Conservation (phyloP, 2,113 vertebrate genomes). For the Chloropsis hardwickii region DNA sequence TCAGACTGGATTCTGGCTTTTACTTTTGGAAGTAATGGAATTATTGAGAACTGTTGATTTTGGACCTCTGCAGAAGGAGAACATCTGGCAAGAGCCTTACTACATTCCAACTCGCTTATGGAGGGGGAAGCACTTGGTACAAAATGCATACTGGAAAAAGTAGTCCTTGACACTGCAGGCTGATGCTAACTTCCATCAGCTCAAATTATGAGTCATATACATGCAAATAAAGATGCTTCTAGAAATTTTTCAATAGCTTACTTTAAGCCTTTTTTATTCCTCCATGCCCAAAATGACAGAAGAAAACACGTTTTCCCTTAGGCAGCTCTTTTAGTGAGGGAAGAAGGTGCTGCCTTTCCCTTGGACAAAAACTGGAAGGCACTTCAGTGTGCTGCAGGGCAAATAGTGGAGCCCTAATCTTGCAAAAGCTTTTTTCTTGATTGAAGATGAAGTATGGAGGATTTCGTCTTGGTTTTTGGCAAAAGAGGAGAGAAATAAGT, state of each 20-base stretch:
- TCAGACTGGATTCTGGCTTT: neutral
- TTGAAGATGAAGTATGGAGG: neutral
- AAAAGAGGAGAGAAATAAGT: neutral
- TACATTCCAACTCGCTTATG: neutral
- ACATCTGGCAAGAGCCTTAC: neutral
- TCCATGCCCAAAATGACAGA: neutral
- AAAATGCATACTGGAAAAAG: neutral
- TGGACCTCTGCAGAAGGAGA: neutral
- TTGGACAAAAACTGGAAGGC: neutral
- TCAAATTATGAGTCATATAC: neutral
- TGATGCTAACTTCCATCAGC: neutral
- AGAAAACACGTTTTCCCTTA: neutral
- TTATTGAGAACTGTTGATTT: conserved; percentile 32
- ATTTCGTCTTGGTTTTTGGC: neutral
- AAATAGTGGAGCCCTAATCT: neutral
- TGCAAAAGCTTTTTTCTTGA: neutral
- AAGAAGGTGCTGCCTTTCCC: neutral
- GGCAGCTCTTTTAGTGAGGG: neutral
- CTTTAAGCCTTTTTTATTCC: neutral
- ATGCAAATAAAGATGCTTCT: neutral
- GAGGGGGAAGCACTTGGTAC: neutral
- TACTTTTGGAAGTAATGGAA: conserved; percentile 18
- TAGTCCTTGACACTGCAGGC: neutral
- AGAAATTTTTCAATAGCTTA: neutral
- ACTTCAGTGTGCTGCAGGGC: neutral